These are phyloP conservation scores for Erpornis zantholeuca DNA, from an alignment of 2,113 vertebrate species.

Conservation along the genomic window DNA sequence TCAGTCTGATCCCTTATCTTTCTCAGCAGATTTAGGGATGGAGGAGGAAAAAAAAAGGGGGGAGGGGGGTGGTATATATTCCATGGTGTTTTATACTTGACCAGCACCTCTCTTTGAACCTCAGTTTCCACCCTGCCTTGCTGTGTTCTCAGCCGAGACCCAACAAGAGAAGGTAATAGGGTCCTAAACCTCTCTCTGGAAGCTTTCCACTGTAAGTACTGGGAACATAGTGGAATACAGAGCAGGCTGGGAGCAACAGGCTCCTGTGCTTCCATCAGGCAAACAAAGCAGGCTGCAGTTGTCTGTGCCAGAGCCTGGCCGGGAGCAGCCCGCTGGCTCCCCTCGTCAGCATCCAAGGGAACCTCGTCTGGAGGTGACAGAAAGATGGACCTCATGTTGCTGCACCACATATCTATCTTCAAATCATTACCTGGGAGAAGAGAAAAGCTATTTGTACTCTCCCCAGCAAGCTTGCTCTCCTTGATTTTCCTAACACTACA, in stretches of 20 bases:
- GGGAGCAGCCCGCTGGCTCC: neutral
- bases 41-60: neutral
- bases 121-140: neutral
- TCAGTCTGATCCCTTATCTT: neutral
- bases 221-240: neutral
- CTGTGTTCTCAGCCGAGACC: neutral
- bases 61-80: fast-evolving
- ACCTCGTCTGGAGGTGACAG: neutral
- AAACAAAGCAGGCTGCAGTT: neutral
- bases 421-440: neutral
- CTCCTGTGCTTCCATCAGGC: neutral
- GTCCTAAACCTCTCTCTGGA: neutral
- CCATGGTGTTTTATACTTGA: neutral
- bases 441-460: constrained; percentile 26
- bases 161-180: neutral
- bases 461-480: neutral
- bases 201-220: neutral
- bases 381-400: neutral
- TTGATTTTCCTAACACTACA: neutral
- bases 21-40: neutral
- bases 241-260: neutral
- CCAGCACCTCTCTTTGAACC: neutral
- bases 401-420: neutral
- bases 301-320: neutral
- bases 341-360: fast-evolving